These are phyloP conservation scores for Operophtera brumata DNA, from an alignment of 2,888 invertebrate species.

Conservation along the genomic window DNA sequence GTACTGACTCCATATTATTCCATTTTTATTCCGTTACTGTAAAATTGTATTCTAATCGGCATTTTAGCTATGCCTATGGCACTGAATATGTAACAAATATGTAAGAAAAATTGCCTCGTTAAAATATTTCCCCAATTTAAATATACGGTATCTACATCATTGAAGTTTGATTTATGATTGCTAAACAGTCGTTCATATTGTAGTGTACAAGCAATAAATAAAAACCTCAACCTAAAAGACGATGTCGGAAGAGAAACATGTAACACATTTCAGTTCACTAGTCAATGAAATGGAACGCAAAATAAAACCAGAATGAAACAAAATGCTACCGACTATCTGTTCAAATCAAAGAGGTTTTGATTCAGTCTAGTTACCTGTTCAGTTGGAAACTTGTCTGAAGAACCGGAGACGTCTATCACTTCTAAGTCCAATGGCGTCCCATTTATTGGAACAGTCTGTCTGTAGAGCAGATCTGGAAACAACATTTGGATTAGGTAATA, in stretches of 20 bases:
- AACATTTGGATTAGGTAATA: constrained; percentile 1
- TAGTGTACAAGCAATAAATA: constrained; percentile 4
- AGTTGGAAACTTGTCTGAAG: constrained; percentile 82
- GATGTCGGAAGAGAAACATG: constrained; percentile 17
- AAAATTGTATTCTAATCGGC: background rate
- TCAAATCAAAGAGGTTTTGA: background rate
- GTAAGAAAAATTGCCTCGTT: no score
- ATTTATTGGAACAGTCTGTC: constrained; percentile 87
- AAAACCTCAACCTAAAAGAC: constrained; percentile 11
- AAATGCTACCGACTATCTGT: background rate
- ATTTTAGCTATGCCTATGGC: no score
- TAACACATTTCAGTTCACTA: constrained; percentile 16
- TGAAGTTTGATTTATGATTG: constrained; percentile 2
- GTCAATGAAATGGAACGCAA: constrained; percentile 9
- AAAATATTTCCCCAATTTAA: background rate
- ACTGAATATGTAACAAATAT: no score
- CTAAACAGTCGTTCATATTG: constrained; percentile 1
- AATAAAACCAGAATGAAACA: constrained; percentile 2
- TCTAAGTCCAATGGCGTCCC: constrained; percentile 87
- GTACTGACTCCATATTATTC: no score
- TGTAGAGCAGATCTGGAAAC: constrained; percentile 85
- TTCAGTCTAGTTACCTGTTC: constrained; percentile 72
- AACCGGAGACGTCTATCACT: constrained; percentile 89
- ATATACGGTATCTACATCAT: background rate
- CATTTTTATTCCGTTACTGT: no score